Base-by-base conservation (phyloP, 2,797 vertebrate genomes). In the Triplophysa yarkandensis region DNA sequence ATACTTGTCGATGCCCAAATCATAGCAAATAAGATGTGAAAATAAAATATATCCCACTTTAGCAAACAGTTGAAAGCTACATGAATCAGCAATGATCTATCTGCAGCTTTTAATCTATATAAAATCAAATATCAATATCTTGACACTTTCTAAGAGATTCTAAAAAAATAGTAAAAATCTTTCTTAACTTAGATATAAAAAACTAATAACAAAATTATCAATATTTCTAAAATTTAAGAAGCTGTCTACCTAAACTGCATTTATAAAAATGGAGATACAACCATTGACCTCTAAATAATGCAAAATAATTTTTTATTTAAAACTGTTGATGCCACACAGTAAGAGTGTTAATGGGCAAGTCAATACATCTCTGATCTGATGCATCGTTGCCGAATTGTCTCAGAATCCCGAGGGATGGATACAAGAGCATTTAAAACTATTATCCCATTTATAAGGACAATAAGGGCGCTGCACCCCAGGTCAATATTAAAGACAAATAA, bases 351-450 rank as follows among this genome's bases (percentile, higher is more conserved):
- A 27, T 10, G 25, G 58, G 71, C 13, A 11, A 10, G 73, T 68
- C 48, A 36, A 63, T 61, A 66, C 46, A 30, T 44, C 36, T 16
- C 68, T 76, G 73, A 72, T 68, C 36, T 34, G 14, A 71, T 72
- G 57, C 36, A 68, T 68, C 64, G 68, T 76, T 62, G 63, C 64
- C 72, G 69, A 79, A 65, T 19, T 52, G 67, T 76, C 19, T 19
- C 23, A 36, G n/a, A 32, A 55, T 43, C 62, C 77, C 68, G 55
- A 19, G 44, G 50, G 54, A 62, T 58, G 19, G 11, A 13, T 54
- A 17, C 14, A 55, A 28, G 13, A 14, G 23, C 13, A 28, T 55
- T 16, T 50, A 11, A 7, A 44, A 25, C 8, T 50, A 68, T 73
- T 58, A 54, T 46, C 23, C 43, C 44, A 17, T 72, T 32, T 68